Percentiles rank a stretch among this genome's conserved stretches.
phyloP scores from a whole-genome alignment of 2,113 vertebrate species.

The Potamarius usumacintae region DNA sequence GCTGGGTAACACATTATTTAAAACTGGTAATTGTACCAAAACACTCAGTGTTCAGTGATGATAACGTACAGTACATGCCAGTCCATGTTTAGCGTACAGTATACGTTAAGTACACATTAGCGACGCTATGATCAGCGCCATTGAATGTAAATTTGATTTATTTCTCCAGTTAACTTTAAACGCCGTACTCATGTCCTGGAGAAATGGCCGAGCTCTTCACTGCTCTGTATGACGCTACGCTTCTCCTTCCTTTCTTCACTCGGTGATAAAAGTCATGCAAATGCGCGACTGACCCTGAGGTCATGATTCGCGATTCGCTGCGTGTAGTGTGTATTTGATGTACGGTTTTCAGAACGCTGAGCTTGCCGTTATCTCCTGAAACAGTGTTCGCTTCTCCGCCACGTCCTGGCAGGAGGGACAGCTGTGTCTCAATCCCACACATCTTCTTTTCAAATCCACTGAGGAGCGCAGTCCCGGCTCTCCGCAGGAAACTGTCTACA shows the following conservation, averaged over 20 bases:
- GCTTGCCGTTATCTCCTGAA: conserved; percentile 46
- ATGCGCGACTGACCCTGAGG: not conserved
- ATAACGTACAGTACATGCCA: not conserved
- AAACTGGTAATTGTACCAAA: not conserved
- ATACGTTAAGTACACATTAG: not conserved
- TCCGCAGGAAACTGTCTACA: conserved; percentile 19
- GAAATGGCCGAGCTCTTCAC: not conserved
- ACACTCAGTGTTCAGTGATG: not conserved
- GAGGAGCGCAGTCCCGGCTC: conserved; percentile 5
- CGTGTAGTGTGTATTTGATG: not conserved
- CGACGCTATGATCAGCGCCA: not conserved
- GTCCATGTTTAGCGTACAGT: not conserved
- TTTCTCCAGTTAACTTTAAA: not conserved
- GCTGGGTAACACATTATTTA: not conserved
- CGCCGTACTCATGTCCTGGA: not conserved
- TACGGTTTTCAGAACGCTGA: conserved; percentile 19
- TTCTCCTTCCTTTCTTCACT: not conserved
- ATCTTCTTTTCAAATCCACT: conserved; percentile 37
- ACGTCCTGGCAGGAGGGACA: conserved; percentile 47
- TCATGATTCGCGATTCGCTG: not conserved
- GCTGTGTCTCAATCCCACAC: conserved; percentile 45
- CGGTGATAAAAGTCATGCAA: not conserved
- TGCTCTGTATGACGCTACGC: not conserved
- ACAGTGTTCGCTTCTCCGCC: conserved; percentile 38
- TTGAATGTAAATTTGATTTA: not conserved